Base-by-base conservation (phyloP, 1,140 invertebrate genomes). In the Tetragnatha versicolor region DNA sequence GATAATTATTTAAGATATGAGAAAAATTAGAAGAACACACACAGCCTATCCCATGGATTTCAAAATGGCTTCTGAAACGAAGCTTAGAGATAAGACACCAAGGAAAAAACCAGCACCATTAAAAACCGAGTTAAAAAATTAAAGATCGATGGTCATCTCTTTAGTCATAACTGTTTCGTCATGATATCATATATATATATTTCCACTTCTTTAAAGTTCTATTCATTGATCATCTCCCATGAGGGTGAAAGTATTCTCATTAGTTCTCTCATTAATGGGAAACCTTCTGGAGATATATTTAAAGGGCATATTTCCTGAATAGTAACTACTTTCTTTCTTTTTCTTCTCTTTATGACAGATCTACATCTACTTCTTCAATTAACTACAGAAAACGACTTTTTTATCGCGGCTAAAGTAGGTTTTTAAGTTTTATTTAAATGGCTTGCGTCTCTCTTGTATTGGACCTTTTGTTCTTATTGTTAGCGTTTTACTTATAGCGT, bases 211-310 rank as follows among this genome's bases (percentile, higher is more conserved):
- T 51, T 7, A 66, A 66, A 63, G 12, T n/a, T 66, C 6, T 47
- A 17, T 10, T 12, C 25, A 12, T 12, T 29, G 17, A 17, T 47
- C 20, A n/a, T 35, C 14, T 58, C 55, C 20, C 70, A 61, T 2
- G 55, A 61, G 51, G 9, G 22, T 17, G n/a, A 47, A 73, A 47
- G 29, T 61, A 22, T n/a, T 61, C 70, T 73, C 70, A 73, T 73
- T 73, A 73, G 42, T 5, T 45, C 55, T 33, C 53, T 73, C 70
- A 73, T 73, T 73, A 73, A 58, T 33, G 37, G n/a, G 37, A 47
- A 42, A 27, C 27, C 55, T 61, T 58, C 61, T 61, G 35, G 37
- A 45, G 39, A 73, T 35, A 73, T 73, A 61, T 73, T 73, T 73
- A 73, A 73, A 61, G 55, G 39, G 20, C 49, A 58, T 73, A 73